Evolutionary conservation across 2,888 invertebrate species (phyloP).

Genomic region (Pecten maximus): DNA sequence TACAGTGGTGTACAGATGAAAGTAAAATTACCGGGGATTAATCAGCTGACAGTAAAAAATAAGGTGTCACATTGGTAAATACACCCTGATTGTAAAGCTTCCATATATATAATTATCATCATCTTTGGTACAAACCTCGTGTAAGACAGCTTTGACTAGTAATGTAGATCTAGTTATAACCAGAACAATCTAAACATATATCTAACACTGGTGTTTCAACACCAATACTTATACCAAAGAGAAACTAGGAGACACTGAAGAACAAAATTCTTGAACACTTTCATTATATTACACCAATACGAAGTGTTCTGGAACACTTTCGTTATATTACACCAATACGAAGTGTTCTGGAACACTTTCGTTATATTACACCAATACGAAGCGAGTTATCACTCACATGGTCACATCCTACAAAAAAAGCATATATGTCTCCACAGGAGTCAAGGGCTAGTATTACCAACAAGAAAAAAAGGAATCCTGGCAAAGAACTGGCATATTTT

Average conservation of each 20-base stretch:
- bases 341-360: not conserved
- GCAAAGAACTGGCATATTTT: not conserved
- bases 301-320: not conserved
- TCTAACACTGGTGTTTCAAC: not conserved
- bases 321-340: not conserved
- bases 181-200: not conserved
- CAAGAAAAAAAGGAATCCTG: not conserved
- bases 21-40: too few relatives aligned
- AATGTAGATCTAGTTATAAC: not conserved
- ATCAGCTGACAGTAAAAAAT: not conserved
- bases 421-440: too few relatives aligned
- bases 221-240: not conserved
- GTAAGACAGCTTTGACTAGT: not conserved
- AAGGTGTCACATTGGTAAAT: too few relatives aligned
- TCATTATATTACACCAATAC: not conserved
- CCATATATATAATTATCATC: not conserved
- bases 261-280: not conserved
- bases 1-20: too few relatives aligned
- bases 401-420: too few relatives aligned
- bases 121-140: not conserved
- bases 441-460: not conserved
- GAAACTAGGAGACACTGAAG: not conserved
- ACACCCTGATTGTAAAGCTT: not conserved
- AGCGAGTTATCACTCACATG: too few relatives aligned
- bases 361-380: not conserved